phyloP scores from a whole-genome alignment of 2,888 invertebrate species.

The Ophion ventricosus region DNA sequence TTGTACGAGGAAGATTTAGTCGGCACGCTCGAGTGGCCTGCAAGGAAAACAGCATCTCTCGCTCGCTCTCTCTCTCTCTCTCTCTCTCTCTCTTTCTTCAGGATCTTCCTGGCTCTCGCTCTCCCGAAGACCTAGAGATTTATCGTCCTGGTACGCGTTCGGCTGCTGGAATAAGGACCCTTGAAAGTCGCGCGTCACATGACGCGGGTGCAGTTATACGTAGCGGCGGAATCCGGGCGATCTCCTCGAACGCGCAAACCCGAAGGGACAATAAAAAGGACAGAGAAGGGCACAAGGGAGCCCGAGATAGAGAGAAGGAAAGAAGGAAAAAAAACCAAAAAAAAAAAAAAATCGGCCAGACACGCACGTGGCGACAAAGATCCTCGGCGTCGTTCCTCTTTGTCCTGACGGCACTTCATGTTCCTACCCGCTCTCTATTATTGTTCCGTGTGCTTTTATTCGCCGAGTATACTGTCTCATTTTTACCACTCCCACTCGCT shows the following conservation, averaged over 20 bases:
- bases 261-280: slow-evolving; percentile 19
- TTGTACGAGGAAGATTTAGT: slow-evolving; percentile 76
- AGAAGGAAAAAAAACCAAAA: slow-evolving; percentile 58
- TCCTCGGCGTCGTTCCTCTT: slow-evolving; percentile 56
- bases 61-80: slow-evolving; percentile 60
- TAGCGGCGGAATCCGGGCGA: slow-evolving; percentile 16
- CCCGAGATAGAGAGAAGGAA: slow-evolving; percentile 58
- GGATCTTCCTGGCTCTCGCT: slow-evolving; percentile 63
- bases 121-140: slow-evolving; percentile 45
- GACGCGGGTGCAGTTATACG: slow-evolving; percentile 55
- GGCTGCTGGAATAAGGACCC: slow-evolving; percentile 49
- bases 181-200: slow-evolving; percentile 53
- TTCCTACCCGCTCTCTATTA: slow-evolving; percentile 21
- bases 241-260: slow-evolving; percentile 27
- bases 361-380: slow-evolving; percentile 71
- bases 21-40: slow-evolving; percentile 76
- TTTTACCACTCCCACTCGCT: slow-evolving; percentile 58
- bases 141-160: slow-evolving; percentile 52
- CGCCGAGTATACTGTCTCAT: slow-evolving; percentile 29
- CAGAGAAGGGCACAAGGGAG: neutral
- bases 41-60: slow-evolving; percentile 77
- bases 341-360: slow-evolving; percentile 67
- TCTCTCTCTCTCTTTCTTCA: slow-evolving; percentile 51
- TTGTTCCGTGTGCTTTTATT: slow-evolving; percentile 42
- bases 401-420: slow-evolving; percentile 52